Conservation (phyloP, 1,140 invertebrate genomes). For the Zaprionus taronus region DNA sequence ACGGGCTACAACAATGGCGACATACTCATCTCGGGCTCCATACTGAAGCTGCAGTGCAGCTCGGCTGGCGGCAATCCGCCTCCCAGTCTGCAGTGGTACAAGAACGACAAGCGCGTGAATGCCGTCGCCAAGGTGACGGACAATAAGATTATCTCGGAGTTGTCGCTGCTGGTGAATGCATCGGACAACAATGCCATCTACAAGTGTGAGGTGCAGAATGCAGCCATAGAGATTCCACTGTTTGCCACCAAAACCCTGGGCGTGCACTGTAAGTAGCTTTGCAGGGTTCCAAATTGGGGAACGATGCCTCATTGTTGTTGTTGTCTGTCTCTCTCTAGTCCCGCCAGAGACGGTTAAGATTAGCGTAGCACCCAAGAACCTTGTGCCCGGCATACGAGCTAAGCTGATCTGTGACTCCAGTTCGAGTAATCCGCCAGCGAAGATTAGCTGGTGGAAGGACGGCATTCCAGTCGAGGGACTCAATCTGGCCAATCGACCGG, state of each 20-base stretch:
- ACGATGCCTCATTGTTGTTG: neutral
- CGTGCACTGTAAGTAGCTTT: constrained; percentile 93
- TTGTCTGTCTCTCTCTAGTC: constrained; percentile 86
- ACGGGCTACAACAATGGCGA: constrained; percentile 92
- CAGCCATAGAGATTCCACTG: constrained; percentile 93
- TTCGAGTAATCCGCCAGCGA: constrained; percentile 96
- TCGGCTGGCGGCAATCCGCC: constrained; percentile 97
- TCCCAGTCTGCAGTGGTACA: constrained; percentile 94
- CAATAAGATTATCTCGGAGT: constrained; percentile 92
- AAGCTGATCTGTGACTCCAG: constrained; percentile 94
- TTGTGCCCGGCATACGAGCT: constrained; percentile 90
- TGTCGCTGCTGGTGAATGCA: constrained; percentile 92
- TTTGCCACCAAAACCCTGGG: constrained; percentile 91
- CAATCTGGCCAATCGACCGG: constrained; percentile 89
- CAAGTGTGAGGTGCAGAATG: constrained; percentile 95
- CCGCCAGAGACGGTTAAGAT: constrained; percentile 94
- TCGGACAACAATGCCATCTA: constrained; percentile 96
- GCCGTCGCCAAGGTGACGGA: constrained; percentile 89
- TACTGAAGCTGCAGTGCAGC: constrained; percentile 94
- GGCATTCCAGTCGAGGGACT: constrained; percentile 91
- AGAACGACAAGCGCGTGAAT: constrained; percentile 92
- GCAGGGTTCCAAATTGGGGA: accelerated
- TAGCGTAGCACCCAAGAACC: constrained; percentile 89
- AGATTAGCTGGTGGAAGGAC: constrained; percentile 95
- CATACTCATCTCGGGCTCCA: constrained; percentile 92